Evolutionary conservation across 2,888 invertebrate genomes (phyloP), one percentile per base, ranked within the genome.

Genomic region (Netelia melanura): DNA sequence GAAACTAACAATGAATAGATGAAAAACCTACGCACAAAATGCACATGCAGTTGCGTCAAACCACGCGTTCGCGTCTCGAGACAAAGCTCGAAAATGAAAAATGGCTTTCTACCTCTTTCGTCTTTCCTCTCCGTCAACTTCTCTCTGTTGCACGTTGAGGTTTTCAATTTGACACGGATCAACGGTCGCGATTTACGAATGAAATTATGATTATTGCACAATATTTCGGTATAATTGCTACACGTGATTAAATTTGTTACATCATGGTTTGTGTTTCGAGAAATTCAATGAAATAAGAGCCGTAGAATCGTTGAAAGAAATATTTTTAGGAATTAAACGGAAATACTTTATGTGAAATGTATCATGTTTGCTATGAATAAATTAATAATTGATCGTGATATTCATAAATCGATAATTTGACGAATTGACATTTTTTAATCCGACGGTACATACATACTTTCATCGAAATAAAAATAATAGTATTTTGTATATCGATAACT

Each of bases 21-120:
- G 75, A 81, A 72, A 80, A 71, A 72, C 85, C 85, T 82, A 85
- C 85, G 85, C 85, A 76, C 54, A 61, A 65, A 80, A 75, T 82
- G 79, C 82, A 58, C 71, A 79, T 82, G 70, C 65, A 67, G 79
- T 85, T 85, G 79, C 85, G 79, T 75, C 82, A 71, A 85, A 65
- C 62, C 30, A 14, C 44, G 64, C 21, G 10, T 25, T 64, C 25
- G 76, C 74, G 64, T 58, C 52, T 52, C 30, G 68, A 58, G 56
- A 64, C 64, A 25, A 38, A 30, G 44, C 43, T 78, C 43, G 38
- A 14, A 62, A 78, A 64, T 56, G 38, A 82, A 81, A 70, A 75
- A 70, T 71, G 21, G 21, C 48, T 25, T 17, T 67, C 58, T 17
- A 10, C 25, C 44, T 72, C 77, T 62, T 64, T 67, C 54, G 21